Evolutionary conservation across 2,113 vertebrate genomes (phyloP).

Genomic region (Hyperopisus bebe): DNA sequence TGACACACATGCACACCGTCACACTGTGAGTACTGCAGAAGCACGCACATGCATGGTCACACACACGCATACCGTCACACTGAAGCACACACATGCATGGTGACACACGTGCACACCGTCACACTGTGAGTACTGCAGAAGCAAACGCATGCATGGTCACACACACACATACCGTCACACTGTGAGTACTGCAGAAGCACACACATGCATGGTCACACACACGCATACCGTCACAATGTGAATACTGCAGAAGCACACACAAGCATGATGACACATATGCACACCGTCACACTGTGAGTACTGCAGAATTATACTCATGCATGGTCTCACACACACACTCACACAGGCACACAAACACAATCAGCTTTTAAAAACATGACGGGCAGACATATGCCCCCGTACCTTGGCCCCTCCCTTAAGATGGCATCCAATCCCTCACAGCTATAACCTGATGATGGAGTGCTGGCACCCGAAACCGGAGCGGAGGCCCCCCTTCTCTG

Average conservation of each 20-base stretch:
- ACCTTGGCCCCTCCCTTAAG: neutral
- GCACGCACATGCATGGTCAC: neutral
- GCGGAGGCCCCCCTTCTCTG: slow-evolving; percentile 84
- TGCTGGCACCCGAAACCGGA: slow-evolving; percentile 95
- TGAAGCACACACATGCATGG: neutral
- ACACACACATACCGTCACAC: neutral
- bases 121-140: neutral
- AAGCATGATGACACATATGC: neutral
- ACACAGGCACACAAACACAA: neutral
- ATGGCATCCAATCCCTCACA: slow-evolving; percentile 40
- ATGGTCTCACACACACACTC: neutral
- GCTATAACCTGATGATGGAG: slow-evolving; percentile 93
- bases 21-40: neutral
- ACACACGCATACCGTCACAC: no score
- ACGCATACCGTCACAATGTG: neutral
- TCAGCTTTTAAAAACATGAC: neutral
- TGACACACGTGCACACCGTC: neutral
- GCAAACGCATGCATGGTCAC: neutral
- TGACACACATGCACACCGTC: neutral
- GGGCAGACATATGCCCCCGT: neutral
- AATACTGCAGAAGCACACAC: neutral
- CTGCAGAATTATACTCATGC: neutral
- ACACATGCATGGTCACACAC: neutral
- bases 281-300: neutral
- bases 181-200: no score